Evolutionary conservation across 2,888 invertebrate genomes (phyloP).

Genomic region (Apodemia zela): DNA sequence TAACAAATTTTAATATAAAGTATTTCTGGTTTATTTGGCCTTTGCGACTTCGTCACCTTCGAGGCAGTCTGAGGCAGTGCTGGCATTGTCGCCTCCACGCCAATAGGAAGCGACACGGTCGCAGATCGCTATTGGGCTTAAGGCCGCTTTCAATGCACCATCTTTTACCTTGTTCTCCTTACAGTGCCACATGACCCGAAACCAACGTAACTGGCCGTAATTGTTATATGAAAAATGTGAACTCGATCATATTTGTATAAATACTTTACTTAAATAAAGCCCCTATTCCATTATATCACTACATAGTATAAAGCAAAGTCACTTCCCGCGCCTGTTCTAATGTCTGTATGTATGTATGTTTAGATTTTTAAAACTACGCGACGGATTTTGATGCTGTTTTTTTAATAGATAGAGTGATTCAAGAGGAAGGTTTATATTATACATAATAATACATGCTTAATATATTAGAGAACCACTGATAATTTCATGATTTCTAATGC

Average conservation of each 20-base stretch:
- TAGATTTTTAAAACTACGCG: too few species aligned
- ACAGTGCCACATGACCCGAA: constrained; percentile 69
- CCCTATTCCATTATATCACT: too few species aligned
- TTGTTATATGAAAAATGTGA: constrained; percentile 28
- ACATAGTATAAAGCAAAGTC: too few species aligned
- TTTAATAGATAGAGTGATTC: too few species aligned
- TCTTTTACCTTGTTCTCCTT: constrained; percentile 80
- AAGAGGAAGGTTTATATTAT: too few species aligned
- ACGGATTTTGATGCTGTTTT: too few species aligned
- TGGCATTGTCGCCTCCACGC: constrained; percentile 75
- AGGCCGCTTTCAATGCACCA: constrained; percentile 80
- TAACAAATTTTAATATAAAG: constrained; percentile 9
- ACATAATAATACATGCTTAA: too few species aligned
- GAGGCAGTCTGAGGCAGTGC: constrained; percentile 53
- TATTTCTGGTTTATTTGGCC: constrained; percentile 52
- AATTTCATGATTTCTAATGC: too few species aligned
- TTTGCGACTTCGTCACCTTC: constrained; percentile 69
- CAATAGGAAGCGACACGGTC: constrained; percentile 76
- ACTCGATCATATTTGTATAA: not conserved
- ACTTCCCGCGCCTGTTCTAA: too few species aligned
- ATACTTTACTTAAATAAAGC: too few species aligned
- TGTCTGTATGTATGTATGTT: too few species aligned
- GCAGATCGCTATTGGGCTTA: constrained; percentile 78
- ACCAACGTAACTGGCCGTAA: constrained; percentile 42
- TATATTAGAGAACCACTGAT: too few species aligned